Base-by-base conservation (phyloP, 2,113 vertebrate species). In the human (Homo sapiens) region DNA sequence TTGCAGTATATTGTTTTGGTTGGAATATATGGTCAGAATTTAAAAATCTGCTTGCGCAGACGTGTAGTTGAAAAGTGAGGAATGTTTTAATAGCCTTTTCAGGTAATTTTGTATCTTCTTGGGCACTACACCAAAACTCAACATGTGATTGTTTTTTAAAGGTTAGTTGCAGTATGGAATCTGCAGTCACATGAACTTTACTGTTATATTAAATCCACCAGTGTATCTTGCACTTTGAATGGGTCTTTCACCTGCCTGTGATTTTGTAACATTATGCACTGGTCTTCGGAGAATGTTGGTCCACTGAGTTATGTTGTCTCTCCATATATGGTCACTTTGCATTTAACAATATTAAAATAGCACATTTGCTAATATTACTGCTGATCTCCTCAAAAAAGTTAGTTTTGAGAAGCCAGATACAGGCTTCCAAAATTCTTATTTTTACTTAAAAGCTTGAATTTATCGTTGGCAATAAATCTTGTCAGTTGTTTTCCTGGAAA, bases 1-100 rank as follows among this genome's bases (percentile, higher is more conserved):
- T 93, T 81, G n/a, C 64, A 66, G 1, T 89, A 35, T 76, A n/a
- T 89, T 75, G 20, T 93, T 93, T 70, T 55, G 32, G 32, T 78
- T 96, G 70, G 81, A 90, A 48, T 95, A 20, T 72, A 8, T 72
- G 81, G n/a, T 78, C 23, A 81, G 90, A 93, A 75, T 80, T 27
- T 85, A 10, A 73, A 92, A 89, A 80, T 86, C 35, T 94, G 30
- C 73, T 22, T 25, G 89, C 27, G n/a, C 25, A 20, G 80, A 94
- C 43, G 35, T 7, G 8, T 68, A 61, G 18, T 79, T 92, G 43
- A 30, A 88, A 97, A 38, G 23, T 7, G n/a, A 93, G 8, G 45
- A 52, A 40, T 61, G 18, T 92, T 73, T 79, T 40, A 90, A 57
- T 79, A 64, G 59, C 27, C 38, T 83, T 94, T 91, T 70, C 48